These are phyloP conservation scores for Sipunculus nudus DNA, from an alignment of 2,888 invertebrate species.

Conservation along the genomic window DNA sequence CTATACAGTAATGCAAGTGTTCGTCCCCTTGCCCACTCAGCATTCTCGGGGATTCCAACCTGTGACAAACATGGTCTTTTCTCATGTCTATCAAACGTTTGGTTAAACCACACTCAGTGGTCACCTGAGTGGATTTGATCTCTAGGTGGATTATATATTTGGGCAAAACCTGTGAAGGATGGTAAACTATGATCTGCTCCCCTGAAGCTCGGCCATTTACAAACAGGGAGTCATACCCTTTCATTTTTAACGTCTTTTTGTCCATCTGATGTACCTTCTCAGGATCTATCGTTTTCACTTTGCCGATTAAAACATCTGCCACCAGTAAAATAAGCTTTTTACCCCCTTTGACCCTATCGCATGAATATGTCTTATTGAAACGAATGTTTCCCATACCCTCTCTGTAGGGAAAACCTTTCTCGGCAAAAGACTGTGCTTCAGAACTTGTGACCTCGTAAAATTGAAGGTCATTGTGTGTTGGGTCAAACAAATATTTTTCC, in stretches of 20 bases:
- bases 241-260: constrained; percentile 3
- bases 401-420: too few species aligned
- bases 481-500: constrained; percentile 9
- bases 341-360: too few species aligned
- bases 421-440: too few species aligned
- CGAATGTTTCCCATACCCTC: too few species aligned
- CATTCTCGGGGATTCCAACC: background rate
- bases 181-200: constrained; percentile 27
- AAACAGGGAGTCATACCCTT: constrained; percentile 25
- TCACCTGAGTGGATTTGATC: too few species aligned
- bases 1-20: constrained; percentile 21
- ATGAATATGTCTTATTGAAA: too few species aligned
- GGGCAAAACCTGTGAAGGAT: constrained; percentile 22
- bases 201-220: constrained; percentile 8
- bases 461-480: constrained; percentile 11
- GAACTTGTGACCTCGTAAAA: constrained; percentile 30
- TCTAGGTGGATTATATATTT: constrained; percentile 24
- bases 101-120: too few species aligned
- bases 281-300: constrained; percentile 1
- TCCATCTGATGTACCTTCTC: constrained; percentile 4
- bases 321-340: too few species aligned
- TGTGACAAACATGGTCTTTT: too few species aligned
- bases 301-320: constrained; percentile 31
- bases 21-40: background rate
- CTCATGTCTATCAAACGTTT: too few species aligned